Base-by-base conservation (phyloP, 2,113 vertebrate species). In the Nematolebias whitei region DNA sequence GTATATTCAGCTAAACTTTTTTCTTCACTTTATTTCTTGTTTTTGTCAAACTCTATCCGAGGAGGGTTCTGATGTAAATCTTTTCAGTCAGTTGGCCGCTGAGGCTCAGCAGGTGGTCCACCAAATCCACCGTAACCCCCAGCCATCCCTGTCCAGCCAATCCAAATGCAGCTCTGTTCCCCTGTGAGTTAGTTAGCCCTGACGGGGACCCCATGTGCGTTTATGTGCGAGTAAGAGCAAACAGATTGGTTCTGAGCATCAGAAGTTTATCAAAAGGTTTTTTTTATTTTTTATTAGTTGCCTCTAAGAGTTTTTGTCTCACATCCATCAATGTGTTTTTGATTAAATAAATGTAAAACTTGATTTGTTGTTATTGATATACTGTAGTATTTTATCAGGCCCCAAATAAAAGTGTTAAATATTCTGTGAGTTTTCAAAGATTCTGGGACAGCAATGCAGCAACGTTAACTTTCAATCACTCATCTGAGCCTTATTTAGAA, bases 11-110 rank as follows among this genome's bases (percentile, higher is more conserved):
- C n/a, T n/a, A 40, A 57, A 11, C 1, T 11, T 15, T 57, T 57
- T 16, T 3, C 4, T 23, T 1, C 5, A 48, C 12, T 20, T 16
- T 29, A 48, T 24, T 65, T 59, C 53, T 35, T 66, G 12, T 64
- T 26, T 50, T 43, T 63, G 43, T 61, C 74, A 60, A 26, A 79
- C 68, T 77, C 66, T 74, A 63, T 87, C 90, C 93, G 93, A 93
- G 94, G 94, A 95, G 94, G 94, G 93, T 93, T 94, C 94, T 96
- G 96, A 98, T 95, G 95, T 94, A 98, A 95, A 96, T 96, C 95
- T 96, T 95, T 95, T 92, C 91, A 97, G 95, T 98, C 96, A 98
- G 95, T 98, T 96, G 94, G 94, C 90, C 93, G 95, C 94, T 94
- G 90, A 89, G 92, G 85, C 95, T 95, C 96, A 93, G 94, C 96